phyloP scores from a whole-genome alignment of 1,140 invertebrate species.

The Aphidius ervi region DNA sequence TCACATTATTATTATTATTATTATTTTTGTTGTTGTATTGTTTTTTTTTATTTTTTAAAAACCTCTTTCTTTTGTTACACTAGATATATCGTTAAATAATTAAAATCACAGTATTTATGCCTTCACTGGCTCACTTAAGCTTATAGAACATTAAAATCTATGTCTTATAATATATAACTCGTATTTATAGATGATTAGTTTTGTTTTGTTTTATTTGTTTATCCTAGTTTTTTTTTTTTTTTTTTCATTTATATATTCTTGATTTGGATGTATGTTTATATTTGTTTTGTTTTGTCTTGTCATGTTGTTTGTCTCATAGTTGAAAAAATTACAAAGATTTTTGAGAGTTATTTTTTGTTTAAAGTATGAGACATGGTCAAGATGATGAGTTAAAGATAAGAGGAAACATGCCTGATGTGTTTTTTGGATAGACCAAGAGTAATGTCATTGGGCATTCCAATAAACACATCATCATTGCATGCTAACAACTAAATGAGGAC shows the following conservation, averaged over 20 bases:
- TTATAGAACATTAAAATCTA: slow-evolving; percentile 50
- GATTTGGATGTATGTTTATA: neutral
- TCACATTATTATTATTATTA: slow-evolving; percentile 37
- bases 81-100: slow-evolving; percentile 51
- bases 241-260: slow-evolving; percentile 18
- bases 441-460: slow-evolving; percentile 48
- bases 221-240: slow-evolving; percentile 24
- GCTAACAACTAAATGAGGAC: slow-evolving; percentile 19
- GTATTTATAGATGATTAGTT: slow-evolving; percentile 30
- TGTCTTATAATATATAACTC: slow-evolving; percentile 47
- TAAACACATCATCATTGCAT: slow-evolving; percentile 46
- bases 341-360: slow-evolving; percentile 13
- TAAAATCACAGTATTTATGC: slow-evolving; percentile 57
- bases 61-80: slow-evolving; percentile 22
- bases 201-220: slow-evolving; percentile 21
- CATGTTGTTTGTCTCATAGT: neutral
- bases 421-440: slow-evolving; percentile 54
- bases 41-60: slow-evolving; percentile 31
- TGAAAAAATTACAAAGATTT: slow-evolving; percentile 1
- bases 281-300: neutral
- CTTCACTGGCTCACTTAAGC: slow-evolving; percentile 52
- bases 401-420: slow-evolving; percentile 40
- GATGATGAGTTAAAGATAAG: neutral
- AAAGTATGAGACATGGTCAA: neutral
- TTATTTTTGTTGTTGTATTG: slow-evolving; percentile 29